Base-by-base conservation (phyloP, 1,140 invertebrate species). In the Cheumatopsyche charites region DNA sequence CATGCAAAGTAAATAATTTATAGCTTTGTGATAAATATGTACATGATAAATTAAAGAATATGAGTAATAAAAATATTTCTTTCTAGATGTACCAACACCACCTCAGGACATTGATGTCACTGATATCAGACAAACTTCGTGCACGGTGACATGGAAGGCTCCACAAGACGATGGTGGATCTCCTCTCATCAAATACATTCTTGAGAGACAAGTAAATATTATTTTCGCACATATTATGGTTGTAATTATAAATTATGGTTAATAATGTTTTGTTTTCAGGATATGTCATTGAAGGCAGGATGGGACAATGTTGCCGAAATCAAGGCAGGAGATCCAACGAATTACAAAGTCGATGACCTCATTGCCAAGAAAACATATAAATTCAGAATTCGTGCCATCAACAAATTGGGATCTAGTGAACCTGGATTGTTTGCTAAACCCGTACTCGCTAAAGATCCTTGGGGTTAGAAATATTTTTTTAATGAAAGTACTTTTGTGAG, bases 371-470 rank as follows among this genome's bases (percentile, higher is more conserved):
- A 92, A 82, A 94, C 91, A 78, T 98, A 93, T 85, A 96, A 96
- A 87, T 98, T 99, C 86, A 88, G 97, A 72, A 96, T 98, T 71
- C 88, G 91, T 70, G 97, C 97, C 61, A 91, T 98, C 12, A 99
- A 99, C 80, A 94, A 94, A 79, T 88, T 95, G 70, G 93, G 92
- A 58, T 86, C 90, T 6, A 93, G 94, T 82, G 95, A 98, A 80
- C 95, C 95, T 61, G 91, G 94, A 21, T 83, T 91, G 7, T 94
- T 96, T 78, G 90, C 85, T 71, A 96, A 94, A 79, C 89, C 92
- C 26, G 90, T 97, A 25, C 81, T 98, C 52, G 96, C 97, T 42
- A 98, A 98, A 84, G 96, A 99, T 91, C 97, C 97, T 76, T 99
- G 95, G 94, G 95, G 94, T 96, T 86, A 85, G 83, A 79, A 71